Base-by-base conservation (phyloP, 2,113 vertebrate species). In the Psammodynastes pulverulentus region DNA sequence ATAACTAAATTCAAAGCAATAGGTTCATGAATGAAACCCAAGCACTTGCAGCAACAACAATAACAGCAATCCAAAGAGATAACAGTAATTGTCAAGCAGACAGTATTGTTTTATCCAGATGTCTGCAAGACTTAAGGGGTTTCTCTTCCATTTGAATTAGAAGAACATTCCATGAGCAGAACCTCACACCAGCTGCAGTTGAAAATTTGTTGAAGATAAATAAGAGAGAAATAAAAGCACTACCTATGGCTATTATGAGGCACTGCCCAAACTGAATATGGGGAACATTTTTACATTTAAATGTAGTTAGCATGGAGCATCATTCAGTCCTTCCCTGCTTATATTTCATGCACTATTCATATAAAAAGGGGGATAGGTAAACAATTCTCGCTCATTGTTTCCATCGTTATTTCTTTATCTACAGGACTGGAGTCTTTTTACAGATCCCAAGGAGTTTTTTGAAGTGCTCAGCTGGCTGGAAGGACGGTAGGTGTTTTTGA, bases 401-500 rank as follows among this genome's bases (percentile, higher is more conserved):
- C 53, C 34, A 53, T 26, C n/a, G 58, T 85, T 67, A 45, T 53
- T 92, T 79, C 8, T 9, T 0, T 84, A 4, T 43, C 54, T 2
- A 3, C 92, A 99, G 99, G 99, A 99, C 84, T 99, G 99, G 99
- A 98, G 97, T 94, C 98, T 99, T 87, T 99, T 98, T 95, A 98
- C 98, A 45, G 98, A 99, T 86, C 98, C 98, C 34, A 97, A 95
- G 91, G 98, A 99, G 94, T 98, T 99, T 93, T 99, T 99, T 96
- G 98, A 98, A 94, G 96, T 98, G 92, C 97, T 99, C 94, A 98
- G 96, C 94, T 98, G 98, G 96, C 96, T 99, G 93, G 99, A 99
- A 96, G 98, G 98, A 95, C 97, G 98, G 99, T 99, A 94, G 49
- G 98, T 98, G 89, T 26, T 86, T 24, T 58, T 58, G 45, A 34